A percentile compares a stretch with the other conserved stretches of the same genome.
phyloP scores from a whole-genome alignment of 2,888 invertebrate genomes.

The Salpingus planirostris region DNA sequence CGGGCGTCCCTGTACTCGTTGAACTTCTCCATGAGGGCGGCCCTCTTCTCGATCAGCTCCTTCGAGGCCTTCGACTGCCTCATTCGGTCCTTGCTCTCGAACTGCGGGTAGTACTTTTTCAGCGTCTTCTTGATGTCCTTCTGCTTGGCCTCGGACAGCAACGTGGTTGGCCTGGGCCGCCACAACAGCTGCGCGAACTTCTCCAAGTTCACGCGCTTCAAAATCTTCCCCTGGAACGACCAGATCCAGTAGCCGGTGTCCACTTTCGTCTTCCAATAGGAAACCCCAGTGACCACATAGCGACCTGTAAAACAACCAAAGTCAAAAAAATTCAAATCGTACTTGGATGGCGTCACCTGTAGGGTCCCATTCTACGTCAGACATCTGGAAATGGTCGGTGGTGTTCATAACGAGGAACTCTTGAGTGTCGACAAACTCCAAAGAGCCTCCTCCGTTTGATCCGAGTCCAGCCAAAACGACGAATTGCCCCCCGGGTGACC shows the following conservation, averaged over 20 bases:
- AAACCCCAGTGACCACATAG: constrained; percentile 91
- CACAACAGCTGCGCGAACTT: constrained; percentile 91
- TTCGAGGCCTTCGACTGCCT: constrained; percentile 87
- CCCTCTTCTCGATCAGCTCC: constrained; percentile 88
- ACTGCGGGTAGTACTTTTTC: constrained; percentile 93
- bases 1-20: constrained; percentile 71
- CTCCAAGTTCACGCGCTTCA: constrained; percentile 78
- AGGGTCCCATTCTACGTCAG: constrained; percentile 99
- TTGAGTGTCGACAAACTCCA: constrained; percentile 92
- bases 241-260: constrained; percentile 91
- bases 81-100: constrained; percentile 94
- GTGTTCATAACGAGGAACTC: constrained; percentile 94
- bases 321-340: too few relatives aligned
- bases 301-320: too few relatives aligned
- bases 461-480: constrained; percentile 86
- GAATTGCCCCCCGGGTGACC: constrained; percentile 94
- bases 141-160: constrained; percentile 75
- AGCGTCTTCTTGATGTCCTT: constrained; percentile 95
- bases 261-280: constrained; percentile 92
- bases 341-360: too few relatives aligned
- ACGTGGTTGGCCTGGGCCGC: constrained; percentile 87
- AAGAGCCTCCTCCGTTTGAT: constrained; percentile 76
- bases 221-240: constrained; percentile 84
- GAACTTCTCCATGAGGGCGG: constrained; percentile 79
- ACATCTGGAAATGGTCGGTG: constrained; percentile 84